Conservation (phyloP, 53 echinoderm and acorn worm genomes). For the Holothuria scabra region DNA sequence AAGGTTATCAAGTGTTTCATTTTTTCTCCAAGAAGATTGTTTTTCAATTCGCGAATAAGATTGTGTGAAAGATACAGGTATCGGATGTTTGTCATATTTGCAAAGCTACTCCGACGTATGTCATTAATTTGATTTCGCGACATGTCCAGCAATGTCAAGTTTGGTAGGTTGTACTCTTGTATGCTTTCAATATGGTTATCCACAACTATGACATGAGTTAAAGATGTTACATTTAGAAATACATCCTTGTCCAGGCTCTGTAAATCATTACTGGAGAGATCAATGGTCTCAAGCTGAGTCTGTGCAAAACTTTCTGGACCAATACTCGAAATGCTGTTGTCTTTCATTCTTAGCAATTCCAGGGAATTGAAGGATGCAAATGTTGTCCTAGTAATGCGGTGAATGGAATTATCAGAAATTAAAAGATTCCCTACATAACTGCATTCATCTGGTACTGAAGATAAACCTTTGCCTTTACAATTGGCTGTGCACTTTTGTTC, state of each 20-base stretch:
- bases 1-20: background rate
- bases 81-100: background rate
- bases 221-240: background rate
- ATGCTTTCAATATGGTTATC: background rate
- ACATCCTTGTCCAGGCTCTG: background rate
- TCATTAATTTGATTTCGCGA: background rate
- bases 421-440: constrained; percentile 4
- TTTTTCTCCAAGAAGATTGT: background rate
- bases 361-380: background rate
- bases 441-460: background rate
- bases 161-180: background rate
- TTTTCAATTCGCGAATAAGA: background rate
- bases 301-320: background rate
- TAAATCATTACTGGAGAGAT: constrained; percentile 1
- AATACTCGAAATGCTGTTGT: background rate
- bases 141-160: background rate
- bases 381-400: background rate
- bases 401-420: background rate
- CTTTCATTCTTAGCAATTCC: background rate
- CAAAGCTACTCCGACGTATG: background rate
- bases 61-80: background rate
- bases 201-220: background rate
- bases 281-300: background rate
- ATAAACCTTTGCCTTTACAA: background rate
- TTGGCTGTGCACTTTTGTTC: background rate